Percentiles rank a stretch among this genome's conserved stretches.
These are phyloP conservation scores for Oligia fasciuncula DNA, from an alignment of 2,888 invertebrate species.

Conservation along the genomic window DNA sequence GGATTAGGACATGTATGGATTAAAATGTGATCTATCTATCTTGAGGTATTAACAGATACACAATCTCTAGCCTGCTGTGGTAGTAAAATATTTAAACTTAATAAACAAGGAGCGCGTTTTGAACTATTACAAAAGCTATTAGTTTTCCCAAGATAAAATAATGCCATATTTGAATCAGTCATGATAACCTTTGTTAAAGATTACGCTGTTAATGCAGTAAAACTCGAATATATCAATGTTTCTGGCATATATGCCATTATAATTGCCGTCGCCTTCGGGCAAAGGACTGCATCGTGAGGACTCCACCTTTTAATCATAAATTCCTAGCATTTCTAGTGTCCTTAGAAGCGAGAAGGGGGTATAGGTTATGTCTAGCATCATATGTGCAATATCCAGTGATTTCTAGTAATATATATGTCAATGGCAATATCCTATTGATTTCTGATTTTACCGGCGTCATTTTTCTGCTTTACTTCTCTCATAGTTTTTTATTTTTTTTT, in stretches of 20 bases:
- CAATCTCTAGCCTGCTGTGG: not conserved
- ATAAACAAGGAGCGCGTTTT: not conserved
- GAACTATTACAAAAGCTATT: not conserved
- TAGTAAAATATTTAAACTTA: not conserved
- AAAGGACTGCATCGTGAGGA: slow-evolving; percentile 52
- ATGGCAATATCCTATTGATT: not conserved
- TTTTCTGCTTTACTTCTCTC: not conserved
- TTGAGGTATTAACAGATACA: too few relatives aligned
- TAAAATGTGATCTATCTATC: not conserved
- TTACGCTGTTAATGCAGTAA: not conserved
- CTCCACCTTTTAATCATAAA: slow-evolving; percentile 49
- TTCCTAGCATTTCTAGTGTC: slow-evolving; percentile 38
- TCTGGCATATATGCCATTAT: slow-evolving; percentile 21
- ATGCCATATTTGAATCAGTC: slow-evolving; percentile 14
- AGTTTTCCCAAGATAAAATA: slow-evolving; percentile 9
- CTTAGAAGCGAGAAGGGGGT: not conserved
- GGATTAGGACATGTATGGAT: not conserved
- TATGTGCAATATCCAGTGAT: too few relatives aligned
- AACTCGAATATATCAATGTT: slow-evolving; percentile 29
- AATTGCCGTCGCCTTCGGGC: slow-evolving; percentile 28
- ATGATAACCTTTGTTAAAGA: slow-evolving; percentile 31
- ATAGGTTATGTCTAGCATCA: not conserved
- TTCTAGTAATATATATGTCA: too few relatives aligned
- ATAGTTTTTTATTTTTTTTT: not conserved
- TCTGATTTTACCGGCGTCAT: not conserved